phyloP scores from a whole-genome alignment of 1,140 invertebrate species.

The Ceratina japonica region DNA sequence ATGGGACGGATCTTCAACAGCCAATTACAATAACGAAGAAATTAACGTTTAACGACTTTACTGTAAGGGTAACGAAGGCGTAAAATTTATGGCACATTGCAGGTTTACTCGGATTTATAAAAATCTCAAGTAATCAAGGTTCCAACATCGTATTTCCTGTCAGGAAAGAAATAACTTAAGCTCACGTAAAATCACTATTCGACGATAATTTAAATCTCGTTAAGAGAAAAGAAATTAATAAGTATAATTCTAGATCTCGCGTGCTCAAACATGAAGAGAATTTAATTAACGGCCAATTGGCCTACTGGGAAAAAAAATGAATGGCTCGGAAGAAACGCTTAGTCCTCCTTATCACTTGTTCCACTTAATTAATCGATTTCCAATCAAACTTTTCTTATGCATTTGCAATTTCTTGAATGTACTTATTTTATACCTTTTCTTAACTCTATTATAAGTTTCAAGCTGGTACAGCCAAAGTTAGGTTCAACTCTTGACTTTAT shows the following conservation, averaged over 20 bases:
- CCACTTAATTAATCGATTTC: constrained; percentile 3
- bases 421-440: background rate
- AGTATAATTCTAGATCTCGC: background rate
- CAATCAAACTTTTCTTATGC: background rate
- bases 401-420: background rate
- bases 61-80: too few relatives aligned
- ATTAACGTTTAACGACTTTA: too few relatives aligned
- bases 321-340: background rate
- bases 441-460: background rate
- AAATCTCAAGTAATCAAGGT: too few relatives aligned
- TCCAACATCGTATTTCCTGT: too few relatives aligned
- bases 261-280: background rate
- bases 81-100: too few relatives aligned
- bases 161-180: background rate
- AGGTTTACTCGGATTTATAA: too few relatives aligned
- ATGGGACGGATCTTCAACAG: too few relatives aligned
- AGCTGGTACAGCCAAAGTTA: too few relatives aligned
- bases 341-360: background rate
- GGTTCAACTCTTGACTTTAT: too few relatives aligned
- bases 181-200: background rate
- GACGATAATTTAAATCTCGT: background rate
- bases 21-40: too few relatives aligned
- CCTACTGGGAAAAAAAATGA: background rate
- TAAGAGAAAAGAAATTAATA: background rate
- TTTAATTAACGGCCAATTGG: background rate